A percentile compares a stretch with the other conserved stretches of the same genome.
Conservation (phyloP, 2,888 invertebrate species). For the Subacronicta megacephala region DNA sequence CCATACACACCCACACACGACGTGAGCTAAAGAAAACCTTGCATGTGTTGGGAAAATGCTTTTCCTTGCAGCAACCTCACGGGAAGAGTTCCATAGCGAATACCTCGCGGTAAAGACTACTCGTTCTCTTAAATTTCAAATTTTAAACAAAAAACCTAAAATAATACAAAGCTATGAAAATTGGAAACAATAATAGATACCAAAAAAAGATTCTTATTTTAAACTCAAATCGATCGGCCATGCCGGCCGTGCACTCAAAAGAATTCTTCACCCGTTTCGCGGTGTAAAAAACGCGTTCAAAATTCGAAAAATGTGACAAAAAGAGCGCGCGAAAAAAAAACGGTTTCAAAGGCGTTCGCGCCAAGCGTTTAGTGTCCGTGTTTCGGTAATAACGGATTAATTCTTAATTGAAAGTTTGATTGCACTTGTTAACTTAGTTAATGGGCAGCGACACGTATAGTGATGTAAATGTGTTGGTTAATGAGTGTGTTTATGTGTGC, state of each 20-base stretch:
- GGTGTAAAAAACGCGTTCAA: conserved; percentile 71
- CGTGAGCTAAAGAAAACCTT: conserved; percentile 81
- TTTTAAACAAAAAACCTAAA: conserved; percentile 56
- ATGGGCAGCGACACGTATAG: conserved; percentile 76
- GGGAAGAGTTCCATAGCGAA: conserved; percentile 90
- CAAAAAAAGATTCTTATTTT: conserved; percentile 43
- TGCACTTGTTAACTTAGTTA: conserved; percentile 63
- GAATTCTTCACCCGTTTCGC: conserved; percentile 82
- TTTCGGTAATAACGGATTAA: conserved; percentile 55
- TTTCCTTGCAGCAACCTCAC: conserved; percentile 89
- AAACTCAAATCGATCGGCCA: conserved; percentile 76
- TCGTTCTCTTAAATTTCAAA: conserved; percentile 77
- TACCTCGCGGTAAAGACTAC: conserved; percentile 89
- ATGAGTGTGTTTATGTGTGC: conserved; percentile 83
- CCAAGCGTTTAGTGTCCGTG: conserved; percentile 67
- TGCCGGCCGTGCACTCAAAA: conserved; percentile 71
- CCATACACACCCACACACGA: conserved; percentile 74
- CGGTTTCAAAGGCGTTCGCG: conserved; percentile 63
- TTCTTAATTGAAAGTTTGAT: conserved; percentile 77
- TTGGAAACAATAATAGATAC: conserved; percentile 54
- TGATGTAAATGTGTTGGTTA: conserved; percentile 87
- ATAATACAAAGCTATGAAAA: conserved; percentile 55
- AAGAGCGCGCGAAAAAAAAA: conserved; percentile 58
- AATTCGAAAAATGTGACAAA: conserved; percentile 67
- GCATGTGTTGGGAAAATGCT: conserved; percentile 88